These are phyloP conservation scores for western clawed frog (Xenopus tropicalis) DNA, from an alignment of 2,113 vertebrate species.

Conservation along the genomic window UCB_Xtro_10.0 CM004452.2:36349501-36350000, in stretches of 20 bases:
- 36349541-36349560: constrained; percentile 2
- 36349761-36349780: not conserved
- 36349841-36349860: not conserved
- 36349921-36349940: not conserved
- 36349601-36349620: not conserved
- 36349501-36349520: constrained; percentile 1
- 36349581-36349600: constrained; percentile 19
- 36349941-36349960: not conserved
- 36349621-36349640: not conserved
- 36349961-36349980: not conserved
- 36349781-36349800: not conserved
- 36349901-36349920: not conserved
- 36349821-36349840: constrained; percentile 2
- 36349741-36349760: not conserved
- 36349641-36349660: not conserved
- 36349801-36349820: not conserved
- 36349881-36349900: not conserved
- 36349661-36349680: not conserved
- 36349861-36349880: not conserved
- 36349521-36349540: constrained; percentile 30
- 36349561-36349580: constrained; percentile 18
- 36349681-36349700: not conserved
- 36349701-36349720: not conserved
- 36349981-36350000: too few relatives aligned
- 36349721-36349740: not conserved